phyloP scores from a whole-genome alignment of 2,888 invertebrate species.

The Tachina fera region DNA sequence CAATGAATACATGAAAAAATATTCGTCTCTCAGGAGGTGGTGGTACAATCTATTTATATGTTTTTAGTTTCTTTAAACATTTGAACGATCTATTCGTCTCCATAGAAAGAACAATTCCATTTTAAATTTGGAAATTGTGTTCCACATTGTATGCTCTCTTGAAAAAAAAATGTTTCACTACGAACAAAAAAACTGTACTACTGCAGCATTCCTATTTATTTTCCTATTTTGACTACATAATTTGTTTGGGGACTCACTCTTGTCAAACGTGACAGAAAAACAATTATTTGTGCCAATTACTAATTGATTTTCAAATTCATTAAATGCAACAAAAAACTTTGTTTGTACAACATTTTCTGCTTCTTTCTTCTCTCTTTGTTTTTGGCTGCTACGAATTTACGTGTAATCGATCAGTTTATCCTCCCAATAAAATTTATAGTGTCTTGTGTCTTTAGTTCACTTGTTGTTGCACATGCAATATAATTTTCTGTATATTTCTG shows the following conservation, averaged over 20 bases:
- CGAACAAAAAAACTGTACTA: slow-evolving; percentile 11
- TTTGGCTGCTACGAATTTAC: slow-evolving; percentile 23
- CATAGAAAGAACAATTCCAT: background rate
- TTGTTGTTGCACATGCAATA: slow-evolving; percentile 61
- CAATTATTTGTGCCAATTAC: slow-evolving; percentile 80
- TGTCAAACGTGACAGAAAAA: slow-evolving; percentile 78
- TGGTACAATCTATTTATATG: too few species aligned
- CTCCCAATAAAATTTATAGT: slow-evolving; percentile 45
- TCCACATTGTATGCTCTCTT: background rate
- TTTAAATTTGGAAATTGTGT: slow-evolving; percentile 1
- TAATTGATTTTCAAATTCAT: slow-evolving; percentile 82
- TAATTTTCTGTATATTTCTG: slow-evolving; percentile 9
- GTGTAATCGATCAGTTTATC: slow-evolving; percentile 36
- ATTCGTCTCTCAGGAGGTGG: too few species aligned
- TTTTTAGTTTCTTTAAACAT: background rate
- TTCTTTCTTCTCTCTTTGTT: background rate
- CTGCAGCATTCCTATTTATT: slow-evolving; percentile 62
- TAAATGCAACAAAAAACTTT: slow-evolving; percentile 73
- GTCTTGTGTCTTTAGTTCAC: slow-evolving; percentile 25
- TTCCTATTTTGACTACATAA: slow-evolving; percentile 36
- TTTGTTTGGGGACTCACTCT: slow-evolving; percentile 57
- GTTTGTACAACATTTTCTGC: background rate
- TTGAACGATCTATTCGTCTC: too few species aligned
- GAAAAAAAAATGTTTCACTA: background rate
- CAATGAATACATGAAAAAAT: too few species aligned